A percentile compares a stretch with the other conserved stretches of the same genome.
These are phyloP conservation scores for Andricus grossulariae DNA, from an alignment of 1,140 invertebrate genomes.

Conservation along the genomic window DNA sequence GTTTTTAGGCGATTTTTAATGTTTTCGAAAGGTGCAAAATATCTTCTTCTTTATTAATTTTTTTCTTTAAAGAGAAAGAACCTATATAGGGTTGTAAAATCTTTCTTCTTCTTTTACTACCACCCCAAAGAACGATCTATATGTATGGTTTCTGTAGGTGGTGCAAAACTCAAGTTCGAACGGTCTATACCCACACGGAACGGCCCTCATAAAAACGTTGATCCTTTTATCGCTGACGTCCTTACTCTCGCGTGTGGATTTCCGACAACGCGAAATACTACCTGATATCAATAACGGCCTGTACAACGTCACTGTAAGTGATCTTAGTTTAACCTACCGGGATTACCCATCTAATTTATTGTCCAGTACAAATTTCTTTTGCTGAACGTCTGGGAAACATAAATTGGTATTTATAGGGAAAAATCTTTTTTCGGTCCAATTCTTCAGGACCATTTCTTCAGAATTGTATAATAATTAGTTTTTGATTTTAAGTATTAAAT, in stretches of 20 bases:
- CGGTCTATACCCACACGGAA: slow-evolving; percentile 45
- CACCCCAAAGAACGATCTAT: neutral
- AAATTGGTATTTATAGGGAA: too few species aligned
- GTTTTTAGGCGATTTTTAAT: neutral
- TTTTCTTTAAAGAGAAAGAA: neutral
- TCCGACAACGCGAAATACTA: slow-evolving; percentile 61
- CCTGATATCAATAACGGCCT: slow-evolving; percentile 68
- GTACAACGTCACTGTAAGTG: slow-evolving; percentile 44
- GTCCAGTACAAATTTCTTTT: neutral
- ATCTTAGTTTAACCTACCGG: slow-evolving; percentile 5
- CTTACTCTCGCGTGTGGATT: slow-evolving; percentile 65
- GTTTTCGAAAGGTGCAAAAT: neutral
- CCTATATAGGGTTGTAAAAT: neutral
- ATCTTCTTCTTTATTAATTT: neutral
- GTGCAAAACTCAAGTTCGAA: slow-evolving; percentile 50
- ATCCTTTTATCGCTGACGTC: slow-evolving; percentile 69
- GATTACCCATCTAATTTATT: slow-evolving; percentile 16
- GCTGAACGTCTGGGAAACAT: too few species aligned
- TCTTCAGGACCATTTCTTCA: too few species aligned
- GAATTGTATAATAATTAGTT: too few species aligned
- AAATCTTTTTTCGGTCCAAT: too few species aligned
- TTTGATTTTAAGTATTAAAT: too few species aligned
- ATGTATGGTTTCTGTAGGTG: slow-evolving; percentile 3
- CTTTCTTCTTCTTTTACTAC: slow-evolving; percentile 16
- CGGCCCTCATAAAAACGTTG: slow-evolving; percentile 68